A percentile compares a stretch with the other conserved stretches of the same genome.
phyloP scores from a whole-genome alignment of 2,797 vertebrate species.

The Sciaenops ocellatus region DNA sequence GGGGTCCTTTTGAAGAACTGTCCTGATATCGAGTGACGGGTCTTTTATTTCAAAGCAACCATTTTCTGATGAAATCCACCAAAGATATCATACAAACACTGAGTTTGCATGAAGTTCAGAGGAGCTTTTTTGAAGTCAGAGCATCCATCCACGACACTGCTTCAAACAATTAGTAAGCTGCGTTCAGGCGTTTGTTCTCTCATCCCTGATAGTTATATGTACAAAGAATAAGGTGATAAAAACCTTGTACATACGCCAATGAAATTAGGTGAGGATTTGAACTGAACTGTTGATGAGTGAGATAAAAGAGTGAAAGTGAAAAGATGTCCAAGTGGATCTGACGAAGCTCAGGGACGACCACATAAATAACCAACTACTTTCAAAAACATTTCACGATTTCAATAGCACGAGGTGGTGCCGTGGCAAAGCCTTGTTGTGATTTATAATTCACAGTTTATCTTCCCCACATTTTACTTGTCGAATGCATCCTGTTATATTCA shows the following conservation, averaged over 20 bases:
- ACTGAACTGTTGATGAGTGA: not conserved
- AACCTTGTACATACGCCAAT: not conserved
- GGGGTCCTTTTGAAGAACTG: constrained; percentile 41
- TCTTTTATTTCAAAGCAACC: constrained; percentile 40
- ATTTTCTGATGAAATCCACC: constrained; percentile 51
- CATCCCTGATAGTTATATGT: not conserved
- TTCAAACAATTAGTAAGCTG: not conserved
- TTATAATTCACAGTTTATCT: not conserved
- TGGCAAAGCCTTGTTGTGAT: not conserved
- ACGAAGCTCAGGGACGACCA: not conserved
- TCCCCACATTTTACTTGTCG: not conserved
- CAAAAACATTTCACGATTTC: not conserved
- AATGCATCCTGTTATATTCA: not conserved
- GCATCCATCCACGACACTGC: not conserved
- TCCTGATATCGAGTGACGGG: constrained; percentile 25
- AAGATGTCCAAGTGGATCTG: not conserved
- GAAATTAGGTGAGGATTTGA: not conserved
- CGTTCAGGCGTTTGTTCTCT: not conserved
- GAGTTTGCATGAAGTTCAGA: constrained; percentile 14
- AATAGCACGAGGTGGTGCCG: not conserved
- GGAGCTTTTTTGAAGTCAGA: not conserved
- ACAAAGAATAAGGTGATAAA: not conserved
- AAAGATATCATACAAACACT: constrained; percentile 3
- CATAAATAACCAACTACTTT: no score
- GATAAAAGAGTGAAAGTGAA: not conserved